A percentile compares a stretch with the other conserved stretches of the same genome.
These are phyloP conservation scores for Typhlichthys subterraneus DNA, from an alignment of 2,797 vertebrate genomes.

Conservation along the genomic window DNA sequence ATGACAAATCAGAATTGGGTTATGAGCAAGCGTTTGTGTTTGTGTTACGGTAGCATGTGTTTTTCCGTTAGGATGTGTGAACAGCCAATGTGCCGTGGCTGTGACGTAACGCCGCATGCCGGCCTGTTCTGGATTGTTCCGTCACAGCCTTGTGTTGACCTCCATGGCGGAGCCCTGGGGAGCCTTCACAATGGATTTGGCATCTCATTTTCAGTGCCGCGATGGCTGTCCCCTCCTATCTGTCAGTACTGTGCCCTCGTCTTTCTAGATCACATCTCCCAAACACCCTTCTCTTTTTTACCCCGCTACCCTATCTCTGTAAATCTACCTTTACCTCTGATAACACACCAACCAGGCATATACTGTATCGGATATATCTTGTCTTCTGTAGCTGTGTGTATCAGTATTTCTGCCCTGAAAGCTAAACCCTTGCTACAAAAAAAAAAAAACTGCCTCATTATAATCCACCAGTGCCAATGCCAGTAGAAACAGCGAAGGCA, in stretches of 20 bases:
- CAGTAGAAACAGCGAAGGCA: slow-evolving; percentile 55
- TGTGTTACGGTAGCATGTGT: slow-evolving; percentile 22
- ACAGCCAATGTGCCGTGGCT: background rate
- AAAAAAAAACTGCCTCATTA: slow-evolving; percentile 59
- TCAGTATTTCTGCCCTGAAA: slow-evolving; percentile 29
- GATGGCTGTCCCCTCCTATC: slow-evolving; percentile 78
- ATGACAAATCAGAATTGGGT: background rate
- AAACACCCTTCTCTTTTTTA: slow-evolving; percentile 16
- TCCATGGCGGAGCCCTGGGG: slow-evolving; percentile 75
- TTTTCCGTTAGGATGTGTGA: background rate
- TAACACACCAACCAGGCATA: slow-evolving; percentile 30
- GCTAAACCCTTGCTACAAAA: slow-evolving; percentile 34
- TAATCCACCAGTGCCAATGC: slow-evolving; percentile 52
- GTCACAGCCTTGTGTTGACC: slow-evolving; percentile 73
- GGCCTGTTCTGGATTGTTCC: slow-evolving; percentile 53
- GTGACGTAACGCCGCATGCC: slow-evolving; percentile 50
- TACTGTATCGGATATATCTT: slow-evolving; percentile 11
- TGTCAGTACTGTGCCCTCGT: slow-evolving; percentile 72
- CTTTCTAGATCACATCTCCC: slow-evolving; percentile 74
- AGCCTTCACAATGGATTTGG: slow-evolving; percentile 82
- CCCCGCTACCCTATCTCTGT: slow-evolving; percentile 31
- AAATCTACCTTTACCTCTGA: slow-evolving; percentile 39
- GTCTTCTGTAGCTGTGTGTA: slow-evolving; percentile 30
- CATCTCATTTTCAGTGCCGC: slow-evolving; percentile 68
- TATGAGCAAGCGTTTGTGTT: slow-evolving; percentile 4